Evolutionary conservation across 2,888 invertebrate species (phyloP), one percentile per base, ranked within the genome.

Genomic region (Agrotis ipsilon): DNA sequence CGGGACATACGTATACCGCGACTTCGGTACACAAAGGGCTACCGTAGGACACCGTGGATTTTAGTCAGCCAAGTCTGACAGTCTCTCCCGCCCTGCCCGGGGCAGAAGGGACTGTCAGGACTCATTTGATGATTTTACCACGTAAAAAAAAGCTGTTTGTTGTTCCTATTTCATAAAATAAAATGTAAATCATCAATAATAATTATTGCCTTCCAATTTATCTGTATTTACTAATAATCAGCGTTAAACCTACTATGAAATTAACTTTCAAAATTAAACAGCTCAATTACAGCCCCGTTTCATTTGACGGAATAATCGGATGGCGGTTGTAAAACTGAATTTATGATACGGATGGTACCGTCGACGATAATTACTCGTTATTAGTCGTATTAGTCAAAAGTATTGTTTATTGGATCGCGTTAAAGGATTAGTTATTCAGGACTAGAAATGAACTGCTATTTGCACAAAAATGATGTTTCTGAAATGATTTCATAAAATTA

Each of bases 221-320:
- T 13, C n/a, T n/a, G 21, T 32, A 71, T 68, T 58, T 58, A 13
- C 19, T 68, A 39, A 39, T 39, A 48, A 43, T 24, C 13, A 39
- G 16, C 64, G 51, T 46, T 48, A 21, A 57, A 24, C 21, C 16
- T 48, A 24, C 51, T 39, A 43, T 21, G 18, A 43, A 60, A 72
- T 65, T 66, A 66, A 79, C n/a, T 66, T 78, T 63, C 39, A 59
- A 60, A 77, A 63, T 57, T 18, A 61, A 61, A 78, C 70, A 70
- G 52, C 39, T 57, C 49, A 64, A 78, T 78, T 82, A 72, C 49
- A 13, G 49, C 24, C 66, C 52, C 39, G 65, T 82, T 82, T 82
- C 58, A 66, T 67, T 82, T 79, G 83, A 79, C 74, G 83, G 57
- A 57, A 52, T 58, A 71, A 64, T 72, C 74, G 74, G 65, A 82